A percentile compares a stretch with the other conserved stretches of the same genome.
phyloP scores from a whole-genome alignment of 2,888 invertebrate genomes.

The Drosophila merina region DNA sequence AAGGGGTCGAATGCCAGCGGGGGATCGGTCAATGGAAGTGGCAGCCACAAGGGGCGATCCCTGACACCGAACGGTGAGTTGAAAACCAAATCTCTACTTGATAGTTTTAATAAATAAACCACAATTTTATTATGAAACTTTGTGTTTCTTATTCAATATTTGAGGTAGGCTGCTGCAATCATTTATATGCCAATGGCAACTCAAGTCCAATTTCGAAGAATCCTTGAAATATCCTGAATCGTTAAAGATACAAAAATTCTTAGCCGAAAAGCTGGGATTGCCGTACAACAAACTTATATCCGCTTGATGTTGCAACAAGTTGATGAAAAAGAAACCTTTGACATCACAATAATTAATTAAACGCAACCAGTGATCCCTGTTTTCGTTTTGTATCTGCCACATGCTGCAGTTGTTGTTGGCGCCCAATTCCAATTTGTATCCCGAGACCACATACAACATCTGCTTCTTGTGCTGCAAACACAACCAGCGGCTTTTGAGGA shows the following conservation, averaged over 20 bases:
- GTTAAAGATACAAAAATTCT: constrained; percentile 34
- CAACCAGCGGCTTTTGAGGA: constrained; percentile 51
- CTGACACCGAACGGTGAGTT: constrained; percentile 76
- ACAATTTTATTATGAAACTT: not conserved
- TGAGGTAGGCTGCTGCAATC: constrained; percentile 56
- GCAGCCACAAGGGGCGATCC: constrained; percentile 49
- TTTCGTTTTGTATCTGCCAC: constrained; percentile 44
- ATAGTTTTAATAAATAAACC: not conserved
- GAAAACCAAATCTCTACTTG: not conserved
- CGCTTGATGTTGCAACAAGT: constrained; percentile 18
- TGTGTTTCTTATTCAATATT: not conserved
- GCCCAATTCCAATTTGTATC: constrained; percentile 38
- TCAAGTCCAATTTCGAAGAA: not conserved
- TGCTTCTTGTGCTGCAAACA: constrained; percentile 58
- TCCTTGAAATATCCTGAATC: constrained; percentile 21
- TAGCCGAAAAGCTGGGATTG: constrained; percentile 7
- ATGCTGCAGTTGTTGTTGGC: constrained; percentile 54
- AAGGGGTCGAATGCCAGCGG: constrained; percentile 34
- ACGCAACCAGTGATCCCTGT: constrained; percentile 15
- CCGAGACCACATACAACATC: constrained; percentile 32
- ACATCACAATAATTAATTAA: constrained; percentile 46
- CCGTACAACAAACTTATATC: constrained; percentile 19
- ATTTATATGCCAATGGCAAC: constrained; percentile 59
- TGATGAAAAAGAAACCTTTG: constrained; percentile 38
- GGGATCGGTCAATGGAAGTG: constrained; percentile 21